These are phyloP conservation scores for Pygoscelis antarcticus DNA, from an alignment of 2,113 vertebrate genomes.

Conservation along the genomic window DNA sequence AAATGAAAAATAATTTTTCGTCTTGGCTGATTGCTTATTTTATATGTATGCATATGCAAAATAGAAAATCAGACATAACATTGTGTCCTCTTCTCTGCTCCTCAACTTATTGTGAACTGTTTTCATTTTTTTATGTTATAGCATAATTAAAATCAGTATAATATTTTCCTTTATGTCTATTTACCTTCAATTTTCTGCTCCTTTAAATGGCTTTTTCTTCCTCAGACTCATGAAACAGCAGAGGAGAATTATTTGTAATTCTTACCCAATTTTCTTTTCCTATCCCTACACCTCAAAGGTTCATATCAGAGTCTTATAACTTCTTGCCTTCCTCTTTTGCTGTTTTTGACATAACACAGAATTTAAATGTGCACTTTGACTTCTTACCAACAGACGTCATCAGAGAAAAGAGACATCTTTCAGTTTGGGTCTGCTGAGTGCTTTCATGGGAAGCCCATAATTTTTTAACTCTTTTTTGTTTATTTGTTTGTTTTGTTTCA, in stretches of 20 bases:
- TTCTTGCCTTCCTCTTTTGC: background rate
- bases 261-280: background rate
- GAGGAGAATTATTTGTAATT: background rate
- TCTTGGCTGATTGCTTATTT: background rate
- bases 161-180: background rate
- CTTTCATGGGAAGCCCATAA: background rate
- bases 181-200: background rate
- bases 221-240: background rate
- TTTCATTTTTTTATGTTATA: background rate
- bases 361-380: background rate
- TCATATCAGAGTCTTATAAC: background rate
- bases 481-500: background rate
- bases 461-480: background rate
- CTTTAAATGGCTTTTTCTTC: background rate
- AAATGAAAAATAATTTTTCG: background rate
- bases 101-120: background rate
- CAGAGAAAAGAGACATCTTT: background rate
- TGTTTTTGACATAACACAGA: background rate
- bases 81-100: background rate
- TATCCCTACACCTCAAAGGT: background rate
- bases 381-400: background rate
- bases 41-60: background rate
- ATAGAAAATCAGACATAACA: background rate
- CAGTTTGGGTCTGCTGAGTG: background rate
- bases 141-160: background rate